A percentile compares a stretch with the other conserved stretches of the same genome.
These are phyloP conservation scores for Colletes collaris DNA, from an alignment of 2,888 invertebrate genomes.

Conservation along the genomic window DNA sequence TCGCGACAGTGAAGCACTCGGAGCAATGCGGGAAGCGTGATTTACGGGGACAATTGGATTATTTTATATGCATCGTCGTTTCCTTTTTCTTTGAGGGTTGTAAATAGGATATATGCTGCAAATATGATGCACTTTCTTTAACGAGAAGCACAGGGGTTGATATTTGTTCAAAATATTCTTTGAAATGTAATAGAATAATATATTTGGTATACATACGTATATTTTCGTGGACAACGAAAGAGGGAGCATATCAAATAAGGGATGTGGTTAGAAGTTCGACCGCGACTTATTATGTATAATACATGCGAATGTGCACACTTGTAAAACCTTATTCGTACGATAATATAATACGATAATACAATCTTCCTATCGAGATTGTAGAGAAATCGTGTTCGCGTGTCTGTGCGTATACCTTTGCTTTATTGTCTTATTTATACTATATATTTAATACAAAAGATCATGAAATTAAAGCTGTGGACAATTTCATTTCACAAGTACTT, in stretches of 20 bases:
- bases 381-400: conserved; percentile 12
- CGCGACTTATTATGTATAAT: conserved; percentile 28
- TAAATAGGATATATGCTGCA: no score
- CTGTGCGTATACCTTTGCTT: conserved; percentile 29
- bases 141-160: neutral
- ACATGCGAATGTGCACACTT: conserved; percentile 12
- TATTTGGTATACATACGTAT: neutral
- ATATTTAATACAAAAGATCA: conserved; percentile 53
- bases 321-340: conserved; percentile 9
- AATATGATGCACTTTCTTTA: neutral
- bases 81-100: no score
- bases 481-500: conserved; percentile 17
- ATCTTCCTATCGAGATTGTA: conserved; percentile 3
- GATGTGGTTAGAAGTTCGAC: conserved; percentile 4
- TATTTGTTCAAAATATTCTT: neutral
- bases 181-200: neutral
- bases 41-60: no score
- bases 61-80: no score
- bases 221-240: neutral
- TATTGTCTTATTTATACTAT: conserved; percentile 48
- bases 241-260: neutral
- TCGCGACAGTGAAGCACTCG: neutral
- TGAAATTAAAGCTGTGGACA: conserved; percentile 15
- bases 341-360: conserved; percentile 3
- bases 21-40: no score